Evolutionary conservation across 1,140 invertebrate genomes (phyloP).

Genomic region (Philopotamus ludificatus): DNA sequence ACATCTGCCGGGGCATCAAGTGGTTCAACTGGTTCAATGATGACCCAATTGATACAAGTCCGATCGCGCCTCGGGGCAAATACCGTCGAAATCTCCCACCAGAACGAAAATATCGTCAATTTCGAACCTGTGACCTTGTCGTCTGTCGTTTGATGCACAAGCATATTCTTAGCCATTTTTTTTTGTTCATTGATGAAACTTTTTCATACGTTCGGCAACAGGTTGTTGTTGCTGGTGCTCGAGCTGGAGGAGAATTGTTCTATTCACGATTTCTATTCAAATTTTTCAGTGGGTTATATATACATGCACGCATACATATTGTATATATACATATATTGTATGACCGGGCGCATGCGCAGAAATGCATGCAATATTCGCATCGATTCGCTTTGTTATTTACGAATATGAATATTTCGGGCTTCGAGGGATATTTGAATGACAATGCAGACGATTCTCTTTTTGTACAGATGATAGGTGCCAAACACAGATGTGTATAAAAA

Average conservation of each 20-base stretch:
- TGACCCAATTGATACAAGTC: not conserved
- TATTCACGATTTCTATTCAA: not conserved
- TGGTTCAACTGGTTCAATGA: not conserved
- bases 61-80: not conserved
- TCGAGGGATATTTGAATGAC: not conserved
- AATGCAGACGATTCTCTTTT: not conserved
- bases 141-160: not conserved
- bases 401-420: not conserved
- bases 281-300: not conserved
- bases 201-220: not conserved
- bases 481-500: too few relatives aligned
- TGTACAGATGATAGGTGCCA: too few relatives aligned
- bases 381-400: not conserved
- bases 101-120: not conserved
- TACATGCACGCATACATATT: not conserved
- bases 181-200: not conserved
- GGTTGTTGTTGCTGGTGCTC: not conserved
- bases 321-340: not conserved
- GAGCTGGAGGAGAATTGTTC: not conserved
- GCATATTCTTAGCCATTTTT: not conserved
- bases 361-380: not conserved
- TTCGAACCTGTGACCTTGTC: not conserved
- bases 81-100: not conserved
- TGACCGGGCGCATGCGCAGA: not conserved
- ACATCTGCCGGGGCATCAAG: not conserved